A percentile compares a stretch with the other conserved stretches of the same genome.
These are phyloP conservation scores for Muscicapa adusta DNA, from an alignment of 2,113 vertebrate genomes.

Conservation along the genomic window DNA sequence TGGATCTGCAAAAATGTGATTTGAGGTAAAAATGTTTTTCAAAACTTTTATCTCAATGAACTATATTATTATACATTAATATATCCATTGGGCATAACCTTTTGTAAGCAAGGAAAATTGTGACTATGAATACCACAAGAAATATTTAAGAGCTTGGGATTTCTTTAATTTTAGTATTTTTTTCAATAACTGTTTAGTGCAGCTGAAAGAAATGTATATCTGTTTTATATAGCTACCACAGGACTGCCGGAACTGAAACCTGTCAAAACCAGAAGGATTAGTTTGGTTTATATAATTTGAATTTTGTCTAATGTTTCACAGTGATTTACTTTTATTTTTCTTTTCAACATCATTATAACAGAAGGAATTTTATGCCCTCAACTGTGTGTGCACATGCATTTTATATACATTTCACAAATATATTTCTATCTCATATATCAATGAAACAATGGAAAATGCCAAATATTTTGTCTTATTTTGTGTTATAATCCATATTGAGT, in stretches of 20 bases:
- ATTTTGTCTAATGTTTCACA: background rate
- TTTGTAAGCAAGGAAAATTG: background rate
- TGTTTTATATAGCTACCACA: background rate
- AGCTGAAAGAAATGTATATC: background rate
- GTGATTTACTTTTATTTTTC: background rate
- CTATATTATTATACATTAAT: background rate
- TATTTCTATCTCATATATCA: background rate
- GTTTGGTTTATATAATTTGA: background rate
- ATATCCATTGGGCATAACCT: background rate
- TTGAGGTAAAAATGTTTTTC: background rate
- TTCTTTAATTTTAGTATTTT: background rate
- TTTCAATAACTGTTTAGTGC: background rate
- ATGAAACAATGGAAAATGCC: background rate
- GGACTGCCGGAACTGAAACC: background rate
- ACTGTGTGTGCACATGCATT: rapidly evolving
- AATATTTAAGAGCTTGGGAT: background rate
- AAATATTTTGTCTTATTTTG: background rate
- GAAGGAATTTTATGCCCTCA: background rate
- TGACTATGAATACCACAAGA: background rate
- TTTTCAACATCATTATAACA: background rate
- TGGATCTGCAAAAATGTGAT: background rate
- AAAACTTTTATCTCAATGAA: background rate
- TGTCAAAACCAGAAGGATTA: background rate
- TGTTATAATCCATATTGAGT: background rate
- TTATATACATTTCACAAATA: background rate